Evolutionary conservation across 2,113 vertebrate genomes (phyloP), one percentile per base, ranked within the genome.

Genomic region (Gavia stellata): DNA sequence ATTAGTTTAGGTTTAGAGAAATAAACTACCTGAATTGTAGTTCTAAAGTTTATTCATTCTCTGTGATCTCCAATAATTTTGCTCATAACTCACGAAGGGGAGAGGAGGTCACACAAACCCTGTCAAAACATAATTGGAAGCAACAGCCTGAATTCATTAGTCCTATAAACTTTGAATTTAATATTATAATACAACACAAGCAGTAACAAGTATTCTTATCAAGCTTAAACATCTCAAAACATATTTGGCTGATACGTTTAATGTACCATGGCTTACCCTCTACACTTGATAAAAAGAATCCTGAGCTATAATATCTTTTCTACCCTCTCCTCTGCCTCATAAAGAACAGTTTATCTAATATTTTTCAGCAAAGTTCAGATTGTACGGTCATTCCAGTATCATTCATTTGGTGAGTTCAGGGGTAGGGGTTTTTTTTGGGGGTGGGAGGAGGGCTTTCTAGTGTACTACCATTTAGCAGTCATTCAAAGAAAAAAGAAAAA

Each of bases 1-100:
- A 81, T 68, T 75, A 80, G 34, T 50, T 85, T 40, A 84, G 58
- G 78, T 81, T 73, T 90, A 79, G 20, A 89, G 18, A 94, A 94
- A 93, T 75, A 72, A 81, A 58, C 31, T 87, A 72, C 25, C 25
- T 61, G 14, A 71, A 70, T 75, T 85, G 79, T 45, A 75, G 28
- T 66, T 73, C 25, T 68, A 25, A 89, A 79, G 61, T 87, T 75
- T 36, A 92, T 52, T 88, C 34, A 20, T 90, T 88, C 15, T 79
- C 56, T 68, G 4, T 75, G 31, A 94, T 85, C 44, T 79, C 31
- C 3, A 47, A 20, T 56, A 82, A 82, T 90, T 87, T 78, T 75
- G 12, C 26, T 73, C 17, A 11, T 81, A 95, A 84, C 28, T 83
- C 49, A 68, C 38, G 26, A 29, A 52, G 4, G 31, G 21, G 5